Base-by-base conservation (phyloP, 2,888 invertebrate genomes). In the Philhelius pedissequus region DNA sequence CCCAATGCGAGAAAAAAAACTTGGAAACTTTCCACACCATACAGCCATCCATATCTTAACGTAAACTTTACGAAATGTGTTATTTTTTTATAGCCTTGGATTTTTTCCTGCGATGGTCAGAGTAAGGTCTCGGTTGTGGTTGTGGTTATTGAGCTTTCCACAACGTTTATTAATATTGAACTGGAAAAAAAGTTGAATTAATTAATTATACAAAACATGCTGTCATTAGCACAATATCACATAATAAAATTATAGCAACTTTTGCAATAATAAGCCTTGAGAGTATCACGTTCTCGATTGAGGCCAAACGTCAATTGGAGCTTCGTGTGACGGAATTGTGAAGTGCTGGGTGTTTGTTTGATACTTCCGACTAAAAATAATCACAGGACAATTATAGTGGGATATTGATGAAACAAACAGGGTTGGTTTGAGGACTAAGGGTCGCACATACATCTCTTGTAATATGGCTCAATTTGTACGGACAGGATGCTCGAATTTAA, bases 171-270 rank as follows among this genome's bases (percentile, higher is more conserved):
- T 74, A 75, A 69, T 69, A 75, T 40, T 60, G 66, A 45, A 27
- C 54, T 50, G 54, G 69, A 68, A 70, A 79, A 70, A 79, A 79
- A 83, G 74, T 64, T 75, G 78, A 75, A 82, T 73, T 83, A 79
- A 83, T 83, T 83, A 83, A 79, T 79, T 75, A 79, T 83, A 83
- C 79, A 79, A 79, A 78, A 83, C 83, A 79, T 74, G 82, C 73
- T 83, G 83, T 83, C 83, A 79, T 83, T 83, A 83, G 83, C 79
- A 79, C 78, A 83, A 79, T 74, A 83, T 74, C 79, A 75, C 79
- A 79, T 70, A 79, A 83, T 75, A 75, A 75, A 83, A 83, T 83
- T 79, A 83, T 83, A 78, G 82, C 40, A 83, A 83, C 78, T 83
- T 83, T 78, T 40, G 82, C 82, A 78, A 78, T 83, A 83, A 83